These are phyloP conservation scores for Toxonevra muliebris DNA, from an alignment of 2,888 invertebrate genomes.

Conservation along the genomic window DNA sequence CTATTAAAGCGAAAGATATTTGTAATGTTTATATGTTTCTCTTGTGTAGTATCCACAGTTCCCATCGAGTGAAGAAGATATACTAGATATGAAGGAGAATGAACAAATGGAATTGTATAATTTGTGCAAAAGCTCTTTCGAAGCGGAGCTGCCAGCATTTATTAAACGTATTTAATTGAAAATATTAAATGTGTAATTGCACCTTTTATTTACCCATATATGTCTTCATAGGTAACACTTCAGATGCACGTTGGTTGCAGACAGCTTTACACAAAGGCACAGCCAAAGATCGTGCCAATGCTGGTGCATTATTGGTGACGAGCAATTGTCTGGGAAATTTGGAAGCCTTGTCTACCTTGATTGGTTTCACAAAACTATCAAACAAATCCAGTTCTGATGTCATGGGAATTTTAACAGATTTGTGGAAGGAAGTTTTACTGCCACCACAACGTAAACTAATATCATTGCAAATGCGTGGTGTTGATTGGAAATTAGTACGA, in stretches of 20 bases:
- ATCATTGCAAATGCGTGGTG: conserved; percentile 58
- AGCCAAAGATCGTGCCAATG: conserved; percentile 64
- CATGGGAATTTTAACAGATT: conserved; percentile 56
- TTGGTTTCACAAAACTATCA: conserved; percentile 59
- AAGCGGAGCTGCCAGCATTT: conserved; percentile 52
- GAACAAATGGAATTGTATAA: conserved; percentile 60
- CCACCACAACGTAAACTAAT: conserved; percentile 61
- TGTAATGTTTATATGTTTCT: not conserved
- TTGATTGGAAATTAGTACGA: conserved; percentile 61
- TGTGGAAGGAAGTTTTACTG: conserved; percentile 61
- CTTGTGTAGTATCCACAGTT: conserved; percentile 54
- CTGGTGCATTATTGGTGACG: conserved; percentile 63
- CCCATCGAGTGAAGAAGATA: conserved; percentile 51
- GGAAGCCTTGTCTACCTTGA: conserved; percentile 57
- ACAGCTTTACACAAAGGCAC: conserved; percentile 65
- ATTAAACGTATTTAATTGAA: conserved; percentile 52
- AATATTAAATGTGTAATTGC: not conserved
- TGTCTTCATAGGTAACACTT: conserved; percentile 55
- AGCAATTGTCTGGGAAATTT: conserved; percentile 64
- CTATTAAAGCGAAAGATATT: no score
- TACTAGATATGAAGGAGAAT: conserved; percentile 61
- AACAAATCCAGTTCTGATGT: conserved; percentile 63
- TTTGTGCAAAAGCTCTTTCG: conserved; percentile 57
- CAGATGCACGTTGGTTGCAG: conserved; percentile 63
- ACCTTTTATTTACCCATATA: not conserved